phyloP scores from a whole-genome alignment of 2,113 vertebrate species.

The Polyodon spathula region DNA sequence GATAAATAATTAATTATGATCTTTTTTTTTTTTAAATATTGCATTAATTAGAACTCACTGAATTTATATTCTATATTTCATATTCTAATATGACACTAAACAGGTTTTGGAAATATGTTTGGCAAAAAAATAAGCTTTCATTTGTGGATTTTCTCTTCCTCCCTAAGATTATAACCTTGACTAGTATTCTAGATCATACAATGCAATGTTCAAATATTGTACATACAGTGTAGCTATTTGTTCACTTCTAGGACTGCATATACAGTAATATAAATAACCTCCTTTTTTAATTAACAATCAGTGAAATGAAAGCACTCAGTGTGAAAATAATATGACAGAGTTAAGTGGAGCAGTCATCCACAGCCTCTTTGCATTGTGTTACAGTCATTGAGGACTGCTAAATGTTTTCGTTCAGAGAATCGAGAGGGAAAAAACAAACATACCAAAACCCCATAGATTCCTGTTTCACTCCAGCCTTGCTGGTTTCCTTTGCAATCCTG shows the following conservation, averaged over 20 bases:
- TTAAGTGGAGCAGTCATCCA: not conserved
- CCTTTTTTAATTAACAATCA: constrained; percentile 2
- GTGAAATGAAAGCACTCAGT: not conserved
- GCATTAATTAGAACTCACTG: too few relatives aligned
- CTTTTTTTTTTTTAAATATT: too few relatives aligned
- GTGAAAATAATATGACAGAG: not conserved
- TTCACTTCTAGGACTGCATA: not conserved
- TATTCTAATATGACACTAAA: too few relatives aligned
- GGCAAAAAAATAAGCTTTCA: not conserved
- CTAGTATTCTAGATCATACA: not conserved
- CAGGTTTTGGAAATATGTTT: not conserved
- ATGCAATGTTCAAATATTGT: too few relatives aligned
- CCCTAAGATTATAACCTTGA: constrained; percentile 9
- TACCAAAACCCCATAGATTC: too few relatives aligned
- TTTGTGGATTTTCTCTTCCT: not conserved
- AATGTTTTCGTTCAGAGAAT: not conserved
- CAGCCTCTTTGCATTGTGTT: not conserved
- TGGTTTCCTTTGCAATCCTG: too few relatives aligned
- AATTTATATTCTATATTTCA: too few relatives aligned
- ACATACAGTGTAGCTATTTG: too few relatives aligned
- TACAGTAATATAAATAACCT: not conserved
- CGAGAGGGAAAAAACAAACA: not conserved
- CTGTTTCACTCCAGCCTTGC: too few relatives aligned
- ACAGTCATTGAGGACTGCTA: not conserved
- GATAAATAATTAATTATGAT: too few relatives aligned